These are phyloP conservation scores for Trematomus bernacchii DNA, from an alignment of 2,797 vertebrate genomes.

Conservation along the genomic window DNA sequence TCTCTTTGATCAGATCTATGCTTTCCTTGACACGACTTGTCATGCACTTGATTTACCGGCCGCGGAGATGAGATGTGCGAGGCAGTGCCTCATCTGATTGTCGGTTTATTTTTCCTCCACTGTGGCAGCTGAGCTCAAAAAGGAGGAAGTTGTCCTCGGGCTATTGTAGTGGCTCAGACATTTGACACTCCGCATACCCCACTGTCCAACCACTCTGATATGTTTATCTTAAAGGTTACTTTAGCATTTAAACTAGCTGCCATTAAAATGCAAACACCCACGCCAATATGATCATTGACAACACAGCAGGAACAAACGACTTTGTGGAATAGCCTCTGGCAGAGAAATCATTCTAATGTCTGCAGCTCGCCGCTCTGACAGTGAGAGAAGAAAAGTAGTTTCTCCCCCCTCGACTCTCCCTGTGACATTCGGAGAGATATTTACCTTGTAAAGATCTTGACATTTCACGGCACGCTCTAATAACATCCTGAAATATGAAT, in stretches of 20 bases:
- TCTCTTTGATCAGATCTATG: slow-evolving; percentile 50
- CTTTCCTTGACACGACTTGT: slow-evolving; percentile 42
- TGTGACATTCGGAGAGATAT: slow-evolving; percentile 81
- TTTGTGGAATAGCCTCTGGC: slow-evolving; percentile 64
- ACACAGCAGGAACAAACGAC: slow-evolving; percentile 74
- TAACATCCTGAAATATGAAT: slow-evolving; percentile 83
- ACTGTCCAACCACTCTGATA: slow-evolving; percentile 4
- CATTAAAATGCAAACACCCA: slow-evolving; percentile 70
- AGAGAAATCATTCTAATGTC: slow-evolving; percentile 70
- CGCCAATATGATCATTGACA: slow-evolving; percentile 60
- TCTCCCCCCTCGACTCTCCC: slow-evolving; percentile 47
- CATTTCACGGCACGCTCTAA: slow-evolving; percentile 80
- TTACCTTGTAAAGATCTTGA: slow-evolving; percentile 86
- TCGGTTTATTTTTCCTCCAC: not conserved
- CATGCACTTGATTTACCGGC: slow-evolving; percentile 42
- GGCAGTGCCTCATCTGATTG: not conserved
- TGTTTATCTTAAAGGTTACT: slow-evolving; percentile 29
- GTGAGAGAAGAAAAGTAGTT: slow-evolving; percentile 56
- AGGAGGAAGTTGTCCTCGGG: slow-evolving; percentile 25
- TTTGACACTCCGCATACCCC: too few relatives aligned
- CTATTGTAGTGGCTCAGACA: not conserved
- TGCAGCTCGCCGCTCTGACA: slow-evolving; percentile 59
- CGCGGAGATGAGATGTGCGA: not conserved
- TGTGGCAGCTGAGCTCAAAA: slow-evolving; percentile 26
- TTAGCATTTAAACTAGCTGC: slow-evolving; percentile 17